phyloP scores from a whole-genome alignment of 1,140 invertebrate species.

The Goniozus legneri region DNA sequence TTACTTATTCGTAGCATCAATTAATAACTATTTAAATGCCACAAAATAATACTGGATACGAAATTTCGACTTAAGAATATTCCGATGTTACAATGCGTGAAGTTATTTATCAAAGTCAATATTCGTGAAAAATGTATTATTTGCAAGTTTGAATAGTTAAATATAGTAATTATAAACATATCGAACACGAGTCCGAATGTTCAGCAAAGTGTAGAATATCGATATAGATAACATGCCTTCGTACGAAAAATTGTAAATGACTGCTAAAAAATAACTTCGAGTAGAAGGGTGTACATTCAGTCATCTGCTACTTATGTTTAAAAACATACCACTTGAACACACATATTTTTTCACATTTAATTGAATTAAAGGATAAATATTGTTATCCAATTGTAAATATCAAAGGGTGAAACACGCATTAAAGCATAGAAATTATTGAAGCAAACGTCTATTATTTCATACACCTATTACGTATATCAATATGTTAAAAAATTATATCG shows the following conservation, averaged over 20 bases:
- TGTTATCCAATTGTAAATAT: too few species aligned
- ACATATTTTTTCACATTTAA: conserved; percentile 1
- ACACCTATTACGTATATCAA: neutral
- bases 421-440: too few species aligned
- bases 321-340: conserved; percentile 9
- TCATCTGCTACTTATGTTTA: conserved; percentile 6
- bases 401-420: too few species aligned
- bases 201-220: conserved; percentile 14
- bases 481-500: neutral
- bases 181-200: neutral
- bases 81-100: neutral
- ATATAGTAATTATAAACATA: neutral
- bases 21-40: neutral
- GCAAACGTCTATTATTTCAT: neutral
- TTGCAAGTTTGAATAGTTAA: neutral
- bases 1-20: too few species aligned
- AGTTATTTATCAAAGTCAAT: neutral
- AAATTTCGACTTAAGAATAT: neutral
- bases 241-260: too few species aligned
- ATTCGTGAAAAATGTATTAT: neutral
- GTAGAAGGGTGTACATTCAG: conserved; percentile 1
- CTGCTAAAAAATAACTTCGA: too few species aligned
- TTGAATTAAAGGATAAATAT: too few species aligned
- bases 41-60: neutral
- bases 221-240: too few species aligned